Evolutionary conservation across 2,888 invertebrate genomes (phyloP), one percentile per base, ranked within the genome.

Genomic region (Tenodera sinensis): DNA sequence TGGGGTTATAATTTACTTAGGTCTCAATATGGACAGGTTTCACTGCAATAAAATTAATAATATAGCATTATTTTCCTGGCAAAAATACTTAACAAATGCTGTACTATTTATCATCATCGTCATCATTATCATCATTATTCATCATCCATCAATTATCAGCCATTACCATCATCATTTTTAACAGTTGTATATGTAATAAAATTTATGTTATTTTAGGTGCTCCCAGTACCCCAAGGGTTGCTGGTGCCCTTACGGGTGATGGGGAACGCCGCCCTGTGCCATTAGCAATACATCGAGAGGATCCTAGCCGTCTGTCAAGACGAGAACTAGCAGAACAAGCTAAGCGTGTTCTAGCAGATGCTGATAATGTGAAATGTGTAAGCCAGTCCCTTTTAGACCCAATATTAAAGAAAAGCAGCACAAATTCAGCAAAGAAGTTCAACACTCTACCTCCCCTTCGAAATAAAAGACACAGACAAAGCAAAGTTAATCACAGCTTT

Each of bases 281-380:
- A 86, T 93, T 94, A 89, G 94, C 94, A 81, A 93, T 95, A 84
- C 94, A 94, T 91, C 94, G 94, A 91, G 95, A 95, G 92, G 95
- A 96, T 90, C 96, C 97, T 91, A 95, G 95, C 87, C 95, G 96
- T 92, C 94, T 96, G 83, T 96, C 96, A 89, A 96, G 96, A 92
- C 95, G 96, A 92, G 96, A 96, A 92, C 94, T 97, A 86, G 96
- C 96, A 86, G 95, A 96, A 92, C 97, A 97, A 90, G 92, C 92
- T 97, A 97, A 54, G 96, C 96, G 90, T 92, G 96, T 97, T 71
- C 93, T 97, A 88, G 95, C 96, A 34, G 97, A 97, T 93, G 97
- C 96, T 0, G 95, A 96, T 91, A 95, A 96, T 92, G 94, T 97
- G 91, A 95, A 95, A 89, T 97, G 97, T 92, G 95, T 94, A 42